Percentiles rank a stretch among this genome's conserved stretches.
Conservation (phyloP, 2,797 vertebrate species). For the Coluber constrictor region DNA sequence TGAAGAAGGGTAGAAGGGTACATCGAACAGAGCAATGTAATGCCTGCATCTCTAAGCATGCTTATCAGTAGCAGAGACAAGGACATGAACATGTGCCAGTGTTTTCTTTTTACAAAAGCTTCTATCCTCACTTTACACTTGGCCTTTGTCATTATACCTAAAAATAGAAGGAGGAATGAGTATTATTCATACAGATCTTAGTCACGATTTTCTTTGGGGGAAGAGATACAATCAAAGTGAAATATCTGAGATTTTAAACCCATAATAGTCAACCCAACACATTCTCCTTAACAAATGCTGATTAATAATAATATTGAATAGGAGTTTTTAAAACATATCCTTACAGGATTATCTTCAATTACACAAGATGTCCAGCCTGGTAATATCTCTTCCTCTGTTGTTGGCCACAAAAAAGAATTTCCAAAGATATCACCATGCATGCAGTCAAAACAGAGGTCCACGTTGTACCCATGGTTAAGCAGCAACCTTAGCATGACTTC, state of each 20-base stretch:
- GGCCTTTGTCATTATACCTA: not conserved
- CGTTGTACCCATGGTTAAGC: conserved; percentile 81
- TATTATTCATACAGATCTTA: not conserved
- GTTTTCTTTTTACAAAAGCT: not conserved
- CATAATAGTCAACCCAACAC: not conserved
- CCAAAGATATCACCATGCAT: conserved; percentile 74
- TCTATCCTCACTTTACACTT: not conserved
- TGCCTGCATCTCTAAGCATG: not conserved
- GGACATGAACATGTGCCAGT: not conserved
- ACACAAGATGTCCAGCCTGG: conserved; percentile 80
- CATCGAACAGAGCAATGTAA: too few relatives aligned
- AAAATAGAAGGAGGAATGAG: conserved; percentile 22
- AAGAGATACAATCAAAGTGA: not conserved
- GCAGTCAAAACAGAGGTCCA: conserved; percentile 81
- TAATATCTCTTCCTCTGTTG: conserved; percentile 65
- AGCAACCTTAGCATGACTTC: conserved; percentile 86
- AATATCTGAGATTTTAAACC: not conserved
- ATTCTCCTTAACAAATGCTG: not conserved
- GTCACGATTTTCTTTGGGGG: not conserved
- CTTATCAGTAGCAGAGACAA: not conserved
- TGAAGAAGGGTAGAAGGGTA: not conserved
- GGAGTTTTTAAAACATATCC: conserved; percentile 39
- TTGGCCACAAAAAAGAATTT: conserved; percentile 70
- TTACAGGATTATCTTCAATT: conserved; percentile 88
- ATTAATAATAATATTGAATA: not conserved